Base-by-base conservation (phyloP, 2,888 invertebrate species). In the Synanthedon andrenaeformis region DNA sequence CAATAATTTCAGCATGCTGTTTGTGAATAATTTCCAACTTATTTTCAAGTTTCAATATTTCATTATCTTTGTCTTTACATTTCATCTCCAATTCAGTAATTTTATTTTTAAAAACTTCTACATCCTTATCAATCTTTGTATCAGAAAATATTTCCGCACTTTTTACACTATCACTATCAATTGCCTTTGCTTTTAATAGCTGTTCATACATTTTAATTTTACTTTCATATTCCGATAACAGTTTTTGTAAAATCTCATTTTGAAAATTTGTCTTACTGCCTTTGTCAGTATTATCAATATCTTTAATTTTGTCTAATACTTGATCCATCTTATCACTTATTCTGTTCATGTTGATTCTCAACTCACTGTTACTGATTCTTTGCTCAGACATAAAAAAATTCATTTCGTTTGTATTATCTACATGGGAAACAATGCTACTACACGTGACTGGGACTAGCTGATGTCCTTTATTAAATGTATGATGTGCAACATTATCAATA, bases 161-260 rank as follows among this genome's bases (percentile, higher is more conserved):
- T 54, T 56, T 55, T n/a, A 59, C 52, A 49, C 56, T 58, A 50
- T 56, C 54, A 53, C 56, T 63, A 57, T 66, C 64, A 52, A 62
- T 58, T 13, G 62, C 61, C 62, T 72, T 72, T 53, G 63, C 56
- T 56, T 65, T 66, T 3, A 83, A 62, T 51, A 78, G 57, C n/a
- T 76, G 64, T 72, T 84, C 82, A 70, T 83, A 83, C 4, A 58
- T 55, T 62, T 74, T 78, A 51, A 85, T 84, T 72, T 83, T 86
- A 54, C 63, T 74, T 67, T 86, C 85, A 79, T 85, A 86, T 65
- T 85, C 85, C 51, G 57, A 55, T 17, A 86, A 58, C 41, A 86
- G 64, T 57, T 85, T 86, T 58, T 75, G 69, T 50, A 76, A 63
- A 55, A 85, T 67, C 49, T 75, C 74, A 59, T 64, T 71, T 59